Evolutionary conservation across 2,888 invertebrate genomes (phyloP).

Genomic region (Panopea generosa): DNA sequence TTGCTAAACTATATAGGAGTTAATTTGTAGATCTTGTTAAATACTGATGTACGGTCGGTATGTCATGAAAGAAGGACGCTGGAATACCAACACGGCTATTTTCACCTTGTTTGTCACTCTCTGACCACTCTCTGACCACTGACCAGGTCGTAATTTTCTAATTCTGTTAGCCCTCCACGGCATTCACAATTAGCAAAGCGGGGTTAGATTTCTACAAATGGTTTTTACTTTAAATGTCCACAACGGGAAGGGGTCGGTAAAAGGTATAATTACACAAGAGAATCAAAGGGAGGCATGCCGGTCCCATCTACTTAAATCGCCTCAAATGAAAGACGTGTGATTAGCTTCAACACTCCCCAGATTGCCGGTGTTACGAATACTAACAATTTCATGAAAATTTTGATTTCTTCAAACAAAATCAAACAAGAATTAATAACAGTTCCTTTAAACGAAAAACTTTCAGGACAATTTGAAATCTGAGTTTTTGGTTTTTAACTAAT

Average conservation of each 20-base stretch:
- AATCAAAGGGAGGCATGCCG: constrained; percentile 42
- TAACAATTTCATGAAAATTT: constrained; percentile 38
- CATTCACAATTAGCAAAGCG: constrained; percentile 34
- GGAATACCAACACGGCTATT: neutral
- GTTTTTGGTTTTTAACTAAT: too few species aligned
- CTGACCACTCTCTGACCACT: neutral
- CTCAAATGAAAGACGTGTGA: constrained; percentile 45
- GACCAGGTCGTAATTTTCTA: neutral
- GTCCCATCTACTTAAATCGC: constrained; percentile 35
- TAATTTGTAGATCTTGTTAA: too few species aligned
- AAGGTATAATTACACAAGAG: constrained; percentile 34
- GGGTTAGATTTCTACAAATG: constrained; percentile 42
- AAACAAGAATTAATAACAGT: constrained; percentile 29
- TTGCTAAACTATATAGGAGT: too few species aligned
- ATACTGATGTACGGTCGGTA: neutral
- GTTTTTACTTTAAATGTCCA: constrained; percentile 27
- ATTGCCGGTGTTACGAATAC: constrained; percentile 35
- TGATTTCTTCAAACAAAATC: constrained; percentile 29
- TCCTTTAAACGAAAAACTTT: neutral
- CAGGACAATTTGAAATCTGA: neutral
- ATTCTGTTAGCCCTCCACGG: neutral
- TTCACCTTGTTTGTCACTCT: neutral
- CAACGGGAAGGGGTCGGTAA: constrained; percentile 31
- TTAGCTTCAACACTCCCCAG: constrained; percentile 29
- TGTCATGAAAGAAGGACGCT: too few species aligned